Percentiles rank a stretch among this genome's conserved stretches.
phyloP scores from a whole-genome alignment of 2,113 vertebrate species.

The Amphiprion ocellaris region DNA sequence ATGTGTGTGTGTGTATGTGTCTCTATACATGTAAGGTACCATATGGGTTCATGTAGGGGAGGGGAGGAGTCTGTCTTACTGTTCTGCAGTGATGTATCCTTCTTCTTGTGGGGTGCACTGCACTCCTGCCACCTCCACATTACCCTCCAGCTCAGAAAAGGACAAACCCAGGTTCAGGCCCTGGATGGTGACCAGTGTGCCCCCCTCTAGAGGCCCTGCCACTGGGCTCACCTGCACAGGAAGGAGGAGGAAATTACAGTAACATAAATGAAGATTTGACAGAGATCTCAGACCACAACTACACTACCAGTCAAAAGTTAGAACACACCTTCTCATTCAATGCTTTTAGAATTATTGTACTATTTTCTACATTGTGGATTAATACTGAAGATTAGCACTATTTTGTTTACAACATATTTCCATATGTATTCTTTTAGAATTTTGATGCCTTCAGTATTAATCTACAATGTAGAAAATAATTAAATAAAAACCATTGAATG shows the following conservation, averaged over 20 bases:
- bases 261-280: neutral
- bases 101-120: conserved; percentile 89
- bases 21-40: conserved; percentile 15
- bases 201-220: conserved; percentile 93
- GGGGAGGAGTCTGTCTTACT: conserved; percentile 85
- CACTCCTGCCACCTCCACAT: conserved; percentile 94
- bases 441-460: no score
- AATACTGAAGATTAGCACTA: no score
- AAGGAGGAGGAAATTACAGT: neutral
- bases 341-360: no score
- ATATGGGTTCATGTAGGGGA: conserved; percentile 9
- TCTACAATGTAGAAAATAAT: no score
- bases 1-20: conserved; percentile 7
- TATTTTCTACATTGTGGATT: no score
- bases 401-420: no score
- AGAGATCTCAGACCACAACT: neutral
- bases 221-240: conserved; percentile 89
- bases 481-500: no score
- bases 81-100: conserved; percentile 94
- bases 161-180: conserved; percentile 94
- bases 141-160: conserved; percentile 92
- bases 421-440: no score
- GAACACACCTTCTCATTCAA: no score
- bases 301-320: no score
- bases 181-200: conserved; percentile 93